These are phyloP conservation scores for Euglossa dilemma DNA, from an alignment of 1,140 invertebrate species.

Conservation along the genomic window DNA sequence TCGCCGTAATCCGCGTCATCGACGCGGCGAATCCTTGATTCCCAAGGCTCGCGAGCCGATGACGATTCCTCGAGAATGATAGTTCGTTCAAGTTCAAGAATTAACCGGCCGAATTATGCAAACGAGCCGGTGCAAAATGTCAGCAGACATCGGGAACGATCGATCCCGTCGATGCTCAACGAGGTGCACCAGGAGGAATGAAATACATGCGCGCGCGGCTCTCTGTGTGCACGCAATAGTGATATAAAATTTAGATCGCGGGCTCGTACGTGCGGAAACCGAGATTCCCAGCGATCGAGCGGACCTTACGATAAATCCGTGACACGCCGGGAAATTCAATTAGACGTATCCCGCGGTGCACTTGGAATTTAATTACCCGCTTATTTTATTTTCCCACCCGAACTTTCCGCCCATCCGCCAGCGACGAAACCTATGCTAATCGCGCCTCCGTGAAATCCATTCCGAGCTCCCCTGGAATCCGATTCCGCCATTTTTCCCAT, in stretches of 20 bases:
- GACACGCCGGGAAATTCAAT: not conserved
- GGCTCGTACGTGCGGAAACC: conserved; percentile 22
- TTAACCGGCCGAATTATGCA: conserved; percentile 72
- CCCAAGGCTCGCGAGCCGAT: not conserved
- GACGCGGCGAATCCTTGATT: not conserved
- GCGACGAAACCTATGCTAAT: too few relatives aligned
- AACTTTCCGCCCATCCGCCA: too few relatives aligned
- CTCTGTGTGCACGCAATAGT: conserved; percentile 11
- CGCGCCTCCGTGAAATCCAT: too few relatives aligned
- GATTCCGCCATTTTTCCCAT: too few relatives aligned
- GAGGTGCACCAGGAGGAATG: conserved; percentile 34
- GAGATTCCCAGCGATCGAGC: not conserved
- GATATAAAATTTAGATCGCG: conserved; percentile 26
- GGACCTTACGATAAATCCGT: not conserved
- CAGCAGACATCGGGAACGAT: conserved; percentile 65
- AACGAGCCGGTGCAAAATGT: conserved; percentile 73
- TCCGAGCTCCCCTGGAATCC: too few relatives aligned
- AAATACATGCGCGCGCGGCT: not conserved
- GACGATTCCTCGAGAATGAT: not conserved
- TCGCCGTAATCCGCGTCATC: too few relatives aligned
- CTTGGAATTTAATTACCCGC: conserved; percentile 14
- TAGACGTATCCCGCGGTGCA: not conserved
- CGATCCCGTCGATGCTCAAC: conserved; percentile 59
- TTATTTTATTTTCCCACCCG: not conserved
- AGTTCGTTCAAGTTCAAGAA: conserved; percentile 9